phyloP scores from a whole-genome alignment of 2,113 vertebrate genomes.

The Actenoides hombroni region DNA sequence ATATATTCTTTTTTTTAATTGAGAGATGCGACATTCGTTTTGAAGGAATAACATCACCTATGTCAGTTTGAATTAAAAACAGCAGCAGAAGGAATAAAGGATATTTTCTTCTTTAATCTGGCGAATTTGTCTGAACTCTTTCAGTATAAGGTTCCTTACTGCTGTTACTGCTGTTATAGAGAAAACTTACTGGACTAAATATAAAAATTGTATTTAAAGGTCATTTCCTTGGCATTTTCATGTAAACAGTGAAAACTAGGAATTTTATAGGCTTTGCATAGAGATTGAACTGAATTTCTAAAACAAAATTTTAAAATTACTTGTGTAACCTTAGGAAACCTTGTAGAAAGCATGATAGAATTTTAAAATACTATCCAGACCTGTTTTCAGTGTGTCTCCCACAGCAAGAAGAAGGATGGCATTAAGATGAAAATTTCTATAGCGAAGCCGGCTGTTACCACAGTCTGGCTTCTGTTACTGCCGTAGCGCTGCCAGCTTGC shows the following conservation, averaged over 20 bases:
- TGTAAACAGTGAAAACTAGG: background rate
- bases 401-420: constrained; percentile 29
- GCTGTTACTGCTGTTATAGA: background rate
- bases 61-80: background rate
- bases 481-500: background rate
- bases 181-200: background rate
- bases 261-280: background rate
- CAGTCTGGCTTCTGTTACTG: constrained; percentile 45
- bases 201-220: background rate
- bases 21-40: background rate
- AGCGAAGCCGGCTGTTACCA: background rate
- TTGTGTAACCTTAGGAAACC: background rate
- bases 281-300: background rate
- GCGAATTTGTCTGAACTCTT: background rate
- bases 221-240: background rate
- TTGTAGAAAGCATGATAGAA: background rate
- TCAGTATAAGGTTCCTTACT: background rate
- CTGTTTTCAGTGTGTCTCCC: background rate
- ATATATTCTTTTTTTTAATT: background rate
- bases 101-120: background rate
- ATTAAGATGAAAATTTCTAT: constrained; percentile 45
- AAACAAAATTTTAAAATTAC: background rate
- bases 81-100: background rate
- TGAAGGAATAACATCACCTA: background rate
- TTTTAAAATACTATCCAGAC: background rate